Percentiles rank a stretch among this genome's conserved stretches.
Conservation (phyloP, 2,888 invertebrate genomes). For the Crepidodera aurea region DNA sequence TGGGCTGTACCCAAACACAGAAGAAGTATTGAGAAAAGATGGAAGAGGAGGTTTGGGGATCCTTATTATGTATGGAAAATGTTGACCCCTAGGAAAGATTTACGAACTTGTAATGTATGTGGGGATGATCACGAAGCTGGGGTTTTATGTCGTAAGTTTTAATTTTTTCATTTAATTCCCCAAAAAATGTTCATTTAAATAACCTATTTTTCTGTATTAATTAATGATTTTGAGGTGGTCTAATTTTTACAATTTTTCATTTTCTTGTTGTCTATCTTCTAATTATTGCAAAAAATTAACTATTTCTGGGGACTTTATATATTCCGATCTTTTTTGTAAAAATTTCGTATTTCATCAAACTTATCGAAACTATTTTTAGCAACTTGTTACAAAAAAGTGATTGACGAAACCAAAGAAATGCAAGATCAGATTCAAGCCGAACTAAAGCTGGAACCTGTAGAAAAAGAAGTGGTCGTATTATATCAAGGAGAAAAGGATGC, state of each 20-base stretch:
- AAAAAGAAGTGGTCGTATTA: slow-evolving; percentile 84
- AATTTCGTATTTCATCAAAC: too few relatives aligned
- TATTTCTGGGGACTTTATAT: too few relatives aligned
- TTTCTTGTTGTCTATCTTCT: too few relatives aligned
- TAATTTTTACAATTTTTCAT: too few relatives aligned
- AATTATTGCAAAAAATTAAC: too few relatives aligned
- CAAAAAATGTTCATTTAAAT: too few relatives aligned
- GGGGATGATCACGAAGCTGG: slow-evolving; percentile 84
- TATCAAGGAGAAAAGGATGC: slow-evolving; percentile 82
- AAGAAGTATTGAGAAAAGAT: slow-evolving; percentile 77
- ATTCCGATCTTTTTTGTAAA: too few relatives aligned
- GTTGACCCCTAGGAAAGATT: slow-evolving; percentile 73
- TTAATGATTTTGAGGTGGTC: too few relatives aligned
- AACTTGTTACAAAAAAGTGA: slow-evolving; percentile 84
- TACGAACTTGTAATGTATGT: slow-evolving; percentile 81
- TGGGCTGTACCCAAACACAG: slow-evolving; percentile 85
- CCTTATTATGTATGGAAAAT: slow-evolving; percentile 75
- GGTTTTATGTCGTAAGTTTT: slow-evolving; percentile 78
- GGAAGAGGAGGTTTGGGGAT: slow-evolving; percentile 76
- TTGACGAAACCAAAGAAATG: slow-evolving; percentile 82
- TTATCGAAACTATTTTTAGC: slow-evolving; percentile 73
- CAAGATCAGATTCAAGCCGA: slow-evolving; percentile 77
- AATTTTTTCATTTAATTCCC: too few relatives aligned
- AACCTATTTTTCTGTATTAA: too few relatives aligned
- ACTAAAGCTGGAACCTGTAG: slow-evolving; percentile 75